Evolutionary conservation across 2,797 vertebrate genomes (phyloP), one percentile per base, ranked within the genome.

Genomic region (Brachyalestes nurse): DNA sequence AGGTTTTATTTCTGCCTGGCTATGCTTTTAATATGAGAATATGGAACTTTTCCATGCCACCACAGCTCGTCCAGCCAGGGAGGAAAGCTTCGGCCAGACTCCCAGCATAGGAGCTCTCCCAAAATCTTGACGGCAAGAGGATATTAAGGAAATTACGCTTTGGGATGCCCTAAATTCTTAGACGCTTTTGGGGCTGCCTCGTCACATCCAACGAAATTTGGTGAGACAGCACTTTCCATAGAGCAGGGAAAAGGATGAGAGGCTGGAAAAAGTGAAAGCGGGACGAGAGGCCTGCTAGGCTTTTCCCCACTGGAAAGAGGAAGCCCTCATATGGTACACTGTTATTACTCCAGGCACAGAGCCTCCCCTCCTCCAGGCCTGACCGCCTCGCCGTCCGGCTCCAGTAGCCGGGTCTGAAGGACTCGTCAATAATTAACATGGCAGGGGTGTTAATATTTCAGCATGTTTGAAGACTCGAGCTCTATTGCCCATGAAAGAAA

Each of bases 251-350:
- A 45, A 60, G 62, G 79, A 84, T 88, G 88, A 91, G 88, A 49
- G 45, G 53, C 86, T 90, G 83, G 93, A 92, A 92, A 93, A 88
- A 85, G 25, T 88, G 82, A 88, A 82, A 34, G 60, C 2, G 34
- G 77, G 75, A 19, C 64, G 6, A 28, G 38, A 51, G 47, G 74
- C 62, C 74, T 45, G 72, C 42, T 45, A 81, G 80, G 75, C 64
- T 82, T 34, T 77, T 74, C 55, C 81, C 65, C 42, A 23, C 40
- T 82, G 85, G 85, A 86, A 80, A 34, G 45, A 40, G 78, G 78
- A 25, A 40, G 23, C 70, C 45, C 78, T 57, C 10, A 75, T 47
- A 23, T 47, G 21, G 42, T 79, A 34, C 42, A 19, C 2, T 40
- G 62, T 72, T 61, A 70, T 78, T 79, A 61, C 79, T 51, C 51